Evolutionary conservation across 2,888 invertebrate species (phyloP).

Genomic region (Atrina japonica): DNA sequence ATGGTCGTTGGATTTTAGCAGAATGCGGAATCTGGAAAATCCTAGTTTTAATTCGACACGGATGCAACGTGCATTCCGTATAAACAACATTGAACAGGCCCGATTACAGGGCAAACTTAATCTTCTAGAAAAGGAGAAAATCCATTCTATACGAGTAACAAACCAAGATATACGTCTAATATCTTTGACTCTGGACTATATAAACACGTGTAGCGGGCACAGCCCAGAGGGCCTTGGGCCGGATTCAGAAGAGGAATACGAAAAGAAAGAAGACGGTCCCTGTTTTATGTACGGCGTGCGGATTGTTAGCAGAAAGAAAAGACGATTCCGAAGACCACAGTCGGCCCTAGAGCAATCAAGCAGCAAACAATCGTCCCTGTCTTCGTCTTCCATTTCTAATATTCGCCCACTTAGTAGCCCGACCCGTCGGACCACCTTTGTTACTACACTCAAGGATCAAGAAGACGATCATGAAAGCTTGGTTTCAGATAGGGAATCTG

Average conservation of each 20-base stretch:
- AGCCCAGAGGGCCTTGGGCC: conserved; percentile 72
- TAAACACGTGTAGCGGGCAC: conserved; percentile 74
- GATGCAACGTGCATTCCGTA: conserved; percentile 73
- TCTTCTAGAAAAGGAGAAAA: conserved; percentile 71
- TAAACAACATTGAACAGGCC: conserved; percentile 73
- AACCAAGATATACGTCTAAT: conserved; percentile 76
- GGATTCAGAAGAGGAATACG: conserved; percentile 45
- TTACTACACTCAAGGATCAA: conserved; percentile 46
- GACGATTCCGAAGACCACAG: conserved; percentile 61
- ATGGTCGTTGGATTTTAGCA: too few species aligned
- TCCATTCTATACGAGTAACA: conserved; percentile 66
- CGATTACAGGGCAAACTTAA: conserved; percentile 64
- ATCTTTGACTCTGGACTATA: conserved; percentile 72
- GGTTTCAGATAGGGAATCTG: conserved; percentile 52
- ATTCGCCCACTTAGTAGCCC: conserved; percentile 67
- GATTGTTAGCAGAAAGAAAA: conserved; percentile 68
- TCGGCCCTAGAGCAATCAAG: conserved; percentile 56
- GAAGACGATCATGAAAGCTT: conserved; percentile 31
- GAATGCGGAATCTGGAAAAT: conserved; percentile 59
- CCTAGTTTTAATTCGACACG: conserved; percentile 72
- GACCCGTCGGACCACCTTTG: conserved; percentile 44
- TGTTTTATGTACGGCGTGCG: conserved; percentile 76
- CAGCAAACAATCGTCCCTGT: conserved; percentile 47
- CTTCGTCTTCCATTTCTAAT: conserved; percentile 30
- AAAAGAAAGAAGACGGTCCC: conserved; percentile 52